phyloP scores from a whole-genome alignment of 2,113 vertebrate species.

The Chionodraco myersi region DNA sequence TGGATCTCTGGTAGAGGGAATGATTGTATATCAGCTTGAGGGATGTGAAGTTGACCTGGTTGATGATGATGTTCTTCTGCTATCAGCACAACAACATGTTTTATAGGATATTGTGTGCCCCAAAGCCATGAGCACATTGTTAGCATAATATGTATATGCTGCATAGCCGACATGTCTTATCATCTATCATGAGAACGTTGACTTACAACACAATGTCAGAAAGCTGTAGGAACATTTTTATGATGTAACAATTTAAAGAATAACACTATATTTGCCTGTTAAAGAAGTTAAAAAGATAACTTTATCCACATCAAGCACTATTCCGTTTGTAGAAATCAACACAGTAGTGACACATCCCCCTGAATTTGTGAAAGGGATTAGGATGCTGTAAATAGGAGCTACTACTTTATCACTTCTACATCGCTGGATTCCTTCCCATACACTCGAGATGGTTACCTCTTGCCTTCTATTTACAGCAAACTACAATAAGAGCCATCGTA shows the following conservation, averaged over 20 bases:
- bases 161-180: neutral
- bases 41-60: neutral
- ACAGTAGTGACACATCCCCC: conserved; percentile 15
- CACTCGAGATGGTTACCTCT: neutral
- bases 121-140: neutral
- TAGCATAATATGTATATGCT: neutral
- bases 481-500: conserved; percentile 20
- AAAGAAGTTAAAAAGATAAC: neutral
- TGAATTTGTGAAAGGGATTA: conserved; percentile 13
- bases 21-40: neutral
- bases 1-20: neutral
- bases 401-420: conserved; percentile 3
- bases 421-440: neutral
- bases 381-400: conserved; percentile 40
- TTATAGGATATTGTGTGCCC: neutral
- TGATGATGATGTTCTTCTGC: neutral
- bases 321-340: neutral
- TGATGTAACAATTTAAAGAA: too few relatives aligned
- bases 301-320: neutral
- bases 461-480: conserved; percentile 61
- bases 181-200: neutral
- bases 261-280: neutral
- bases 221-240: neutral
- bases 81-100: neutral
- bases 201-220: neutral